Evolutionary conservation across 2,113 vertebrate genomes (phyloP).

Genomic region (Plectropomus leopardus): DNA sequence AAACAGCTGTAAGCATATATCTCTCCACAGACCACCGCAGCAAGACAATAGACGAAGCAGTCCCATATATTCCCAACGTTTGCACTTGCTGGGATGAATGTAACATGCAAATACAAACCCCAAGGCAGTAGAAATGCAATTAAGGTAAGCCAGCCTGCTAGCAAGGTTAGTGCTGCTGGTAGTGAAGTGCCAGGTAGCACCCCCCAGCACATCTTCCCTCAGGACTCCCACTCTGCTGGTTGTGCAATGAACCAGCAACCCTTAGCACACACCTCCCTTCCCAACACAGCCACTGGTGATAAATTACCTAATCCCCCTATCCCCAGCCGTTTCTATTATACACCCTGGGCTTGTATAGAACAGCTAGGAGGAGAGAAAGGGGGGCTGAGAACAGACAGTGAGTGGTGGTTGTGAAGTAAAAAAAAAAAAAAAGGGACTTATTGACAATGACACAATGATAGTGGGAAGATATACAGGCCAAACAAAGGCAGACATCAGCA

Average conservation of each 20-base stretch:
- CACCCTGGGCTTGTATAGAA: slow-evolving; percentile 59
- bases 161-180: slow-evolving; percentile 53
- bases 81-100: slow-evolving; percentile 17
- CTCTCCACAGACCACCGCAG: background rate
- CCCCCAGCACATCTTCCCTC: slow-evolving; percentile 55
- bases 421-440: slow-evolving; percentile 22
- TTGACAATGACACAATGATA: slow-evolving; percentile 53
- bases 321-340: slow-evolving; percentile 63
- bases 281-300: slow-evolving; percentile 71
- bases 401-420: slow-evolving; percentile 26
- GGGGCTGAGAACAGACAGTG: slow-evolving; percentile 32
- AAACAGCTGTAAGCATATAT: background rate
- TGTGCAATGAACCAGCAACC: slow-evolving; percentile 70
- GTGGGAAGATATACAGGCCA: slow-evolving; percentile 45
- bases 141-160: slow-evolving; percentile 57
- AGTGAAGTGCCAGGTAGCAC: slow-evolving; percentile 45
- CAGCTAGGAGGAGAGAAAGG: slow-evolving; percentile 32
- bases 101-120: slow-evolving; percentile 49
- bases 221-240: slow-evolving; percentile 59
- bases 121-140: slow-evolving; percentile 59
- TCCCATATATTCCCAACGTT: slow-evolving; percentile 30
- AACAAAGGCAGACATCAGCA: slow-evolving; percentile 48
- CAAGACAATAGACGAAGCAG: slow-evolving; percentile 14
- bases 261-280: slow-evolving; percentile 61
- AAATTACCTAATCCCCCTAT: slow-evolving; percentile 73